Percentiles rank a stretch among this genome's conserved stretches.
Evolutionary conservation across 30 jellyfish, hydroid and myxozoan genomes (phyloP).

Genomic region (Pseudorhiza aurosa): DNA sequence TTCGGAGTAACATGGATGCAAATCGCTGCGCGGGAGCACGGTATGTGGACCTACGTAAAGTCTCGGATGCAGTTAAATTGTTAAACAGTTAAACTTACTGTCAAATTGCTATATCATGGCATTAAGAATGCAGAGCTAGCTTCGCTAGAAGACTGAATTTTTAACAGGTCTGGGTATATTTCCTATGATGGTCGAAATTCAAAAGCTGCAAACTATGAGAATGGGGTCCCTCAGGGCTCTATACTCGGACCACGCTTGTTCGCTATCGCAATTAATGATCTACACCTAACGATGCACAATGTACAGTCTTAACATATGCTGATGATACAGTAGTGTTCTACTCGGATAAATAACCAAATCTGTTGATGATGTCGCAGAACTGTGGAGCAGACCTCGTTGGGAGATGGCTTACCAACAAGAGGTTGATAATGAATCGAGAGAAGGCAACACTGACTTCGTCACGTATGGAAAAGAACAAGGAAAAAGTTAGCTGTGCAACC

Average conservation of each 20-base stretch:
- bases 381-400: conserved; percentile 20
- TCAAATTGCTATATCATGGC: conserved; percentile 42
- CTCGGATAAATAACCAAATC: conserved; percentile 17
- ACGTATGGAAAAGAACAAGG: conserved; percentile 53
- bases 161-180: conserved; percentile 64
- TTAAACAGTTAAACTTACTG: conserved; percentile 50
- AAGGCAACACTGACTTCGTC: conserved; percentile 1
- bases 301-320: conserved; percentile 9
- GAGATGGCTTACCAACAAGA: conserved; percentile 50
- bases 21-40: conserved; percentile 55
- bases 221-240: conserved; percentile 74
- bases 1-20: conserved; percentile 16
- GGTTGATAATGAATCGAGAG: conserved; percentile 34
- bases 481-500: conserved; percentile 29
- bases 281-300: not conserved
- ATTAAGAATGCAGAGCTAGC: conserved; percentile 59
- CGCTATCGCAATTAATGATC: conserved; percentile 15
- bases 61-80: conserved; percentile 34
- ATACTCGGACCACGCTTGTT: conserved; percentile 55
- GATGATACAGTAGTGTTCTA: conserved; percentile 71
- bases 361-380: conserved; percentile 41
- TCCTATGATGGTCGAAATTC: conserved; percentile 60
- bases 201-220: conserved; percentile 13
- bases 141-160: conserved; percentile 62
- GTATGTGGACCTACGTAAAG: conserved; percentile 40